Evolutionary conservation across 2,888 invertebrate genomes (phyloP).

Genomic region (Andricus quercusramuli): DNA sequence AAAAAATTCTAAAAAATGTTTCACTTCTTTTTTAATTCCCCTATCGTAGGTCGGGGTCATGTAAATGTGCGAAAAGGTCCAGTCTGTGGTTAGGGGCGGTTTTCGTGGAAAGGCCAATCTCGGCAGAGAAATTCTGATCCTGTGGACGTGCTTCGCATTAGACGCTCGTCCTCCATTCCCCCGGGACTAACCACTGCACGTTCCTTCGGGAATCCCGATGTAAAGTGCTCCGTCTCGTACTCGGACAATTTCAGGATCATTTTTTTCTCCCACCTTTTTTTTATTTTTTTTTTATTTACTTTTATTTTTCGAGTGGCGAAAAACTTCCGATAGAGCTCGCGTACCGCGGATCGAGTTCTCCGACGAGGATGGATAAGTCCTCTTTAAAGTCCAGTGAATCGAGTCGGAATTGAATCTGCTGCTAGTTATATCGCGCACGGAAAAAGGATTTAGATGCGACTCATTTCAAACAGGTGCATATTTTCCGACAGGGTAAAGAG

Average conservation of each 20-base stretch:
- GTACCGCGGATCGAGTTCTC: conserved; percentile 19
- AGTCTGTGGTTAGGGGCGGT: conserved; percentile 43
- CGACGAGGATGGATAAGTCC: conserved; percentile 20
- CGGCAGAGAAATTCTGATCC: conserved; percentile 54
- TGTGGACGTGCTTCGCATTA: conserved; percentile 49
- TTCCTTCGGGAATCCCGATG: conserved; percentile 48
- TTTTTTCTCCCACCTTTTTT: conserved; percentile 1
- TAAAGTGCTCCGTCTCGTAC: conserved; percentile 44
- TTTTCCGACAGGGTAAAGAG: background rate
- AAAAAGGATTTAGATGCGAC: background rate
- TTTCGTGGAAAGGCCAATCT: conserved; percentile 49
- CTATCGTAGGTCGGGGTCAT: conserved; percentile 40
- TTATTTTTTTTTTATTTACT: background rate
- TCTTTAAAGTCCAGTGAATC: conserved; percentile 29
- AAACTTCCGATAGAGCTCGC: conserved; percentile 5
- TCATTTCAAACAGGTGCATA: conserved; percentile 15
- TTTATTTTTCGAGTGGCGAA: conserved; percentile 2
- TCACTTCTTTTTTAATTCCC: background rate
- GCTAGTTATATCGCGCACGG: conserved; percentile 3
- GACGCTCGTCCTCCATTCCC: conserved; percentile 29
- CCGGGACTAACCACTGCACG: conserved; percentile 47
- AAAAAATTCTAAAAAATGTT: background rate
- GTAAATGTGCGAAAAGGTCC: conserved; percentile 49
- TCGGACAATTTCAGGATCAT: conserved; percentile 40
- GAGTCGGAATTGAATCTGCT: conserved; percentile 12